Evolutionary conservation across 2,113 vertebrate species (phyloP), one percentile per base, ranked within the genome.

Genomic region (Heterotilapia buettikoferi): DNA sequence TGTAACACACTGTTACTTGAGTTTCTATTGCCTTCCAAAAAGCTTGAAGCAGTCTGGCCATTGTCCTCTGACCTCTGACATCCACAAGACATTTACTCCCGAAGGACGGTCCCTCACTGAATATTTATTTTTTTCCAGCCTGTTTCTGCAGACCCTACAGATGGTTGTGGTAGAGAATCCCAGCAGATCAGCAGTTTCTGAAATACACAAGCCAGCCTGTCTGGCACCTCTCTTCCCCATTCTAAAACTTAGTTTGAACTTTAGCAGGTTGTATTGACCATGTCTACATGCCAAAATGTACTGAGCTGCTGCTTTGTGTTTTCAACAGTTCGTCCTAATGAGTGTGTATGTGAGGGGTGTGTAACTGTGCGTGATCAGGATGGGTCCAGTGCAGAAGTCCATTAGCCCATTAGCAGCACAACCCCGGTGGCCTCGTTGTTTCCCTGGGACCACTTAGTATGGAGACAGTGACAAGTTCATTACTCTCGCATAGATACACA

Each of bases 381-480:
- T 36, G 53, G 31, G 52, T 86, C 83, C 82, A 45, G 71, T 76
- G 63, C 82, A 85, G 21, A 78, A 24, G 84, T 87, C 83, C 83
- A 90, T 88, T 85, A 89, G 76, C 36, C 61, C 68, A 86, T 92
- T 89, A 89, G 40, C 40, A 71, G 47, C 57, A 56, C 18, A 54
- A 43, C 43, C 12, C 33, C 45, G 1, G 7, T 45, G 43, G 76
- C 54, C 53, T 87, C 5, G 68, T n/a, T 18, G 19, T 92, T 83
- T 78, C 53, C 33, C 43, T 38, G 80, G 52, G 89, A 80, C 47
- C 33, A 79, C 54, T 56, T 63, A 85, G 82, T 47, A 87, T 52
- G 12, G 31, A 82, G 47, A 43, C 6, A 0, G 29, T 80, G 33
- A 80, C 86, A 84, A 13, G 18, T 19, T 63, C 36, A 91, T 90